Percentiles rank a stretch among this genome's conserved stretches.
Evolutionary conservation across 2,888 invertebrate species (phyloP).

Genomic region (Macropis europaea): DNA sequence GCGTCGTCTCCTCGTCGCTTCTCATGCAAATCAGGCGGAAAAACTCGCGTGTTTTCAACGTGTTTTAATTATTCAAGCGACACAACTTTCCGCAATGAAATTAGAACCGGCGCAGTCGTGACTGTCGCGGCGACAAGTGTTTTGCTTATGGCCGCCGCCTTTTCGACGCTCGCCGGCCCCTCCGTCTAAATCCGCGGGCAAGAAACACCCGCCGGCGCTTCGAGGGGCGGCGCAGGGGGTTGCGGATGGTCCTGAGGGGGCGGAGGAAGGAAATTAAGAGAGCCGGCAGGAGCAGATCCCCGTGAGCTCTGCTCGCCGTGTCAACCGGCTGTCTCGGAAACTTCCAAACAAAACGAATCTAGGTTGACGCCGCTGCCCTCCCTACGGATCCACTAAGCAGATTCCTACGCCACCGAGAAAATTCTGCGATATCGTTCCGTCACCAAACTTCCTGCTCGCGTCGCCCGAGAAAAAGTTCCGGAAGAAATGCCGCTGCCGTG

Average conservation of each 20-base stretch:
- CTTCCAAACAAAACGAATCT: slow-evolving; percentile 57
- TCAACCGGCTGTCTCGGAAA: slow-evolving; percentile 54
- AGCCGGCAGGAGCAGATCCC: slow-evolving; percentile 28
- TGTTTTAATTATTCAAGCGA: slow-evolving; percentile 78
- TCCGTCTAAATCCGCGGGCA: slow-evolving; percentile 46
- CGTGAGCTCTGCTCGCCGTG: slow-evolving; percentile 40
- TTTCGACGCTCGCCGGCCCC: no score
- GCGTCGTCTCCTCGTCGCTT: slow-evolving; percentile 51
- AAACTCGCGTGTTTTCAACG: slow-evolving; percentile 74
- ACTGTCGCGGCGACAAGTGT: slow-evolving; percentile 75
- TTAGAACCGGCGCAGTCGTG: slow-evolving; percentile 73
- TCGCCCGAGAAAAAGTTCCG: slow-evolving; percentile 25
- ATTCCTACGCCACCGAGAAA: slow-evolving; percentile 36
- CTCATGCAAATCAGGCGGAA: slow-evolving; percentile 75
- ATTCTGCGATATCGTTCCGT: slow-evolving; percentile 32
- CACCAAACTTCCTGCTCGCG: slow-evolving; percentile 14
- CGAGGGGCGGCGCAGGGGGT: background rate
- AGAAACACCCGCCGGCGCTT: slow-evolving; percentile 39
- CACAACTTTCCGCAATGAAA: slow-evolving; percentile 78
- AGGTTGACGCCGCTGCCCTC: slow-evolving; percentile 47
- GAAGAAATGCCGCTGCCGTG: no score
- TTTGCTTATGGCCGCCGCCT: slow-evolving; percentile 71
- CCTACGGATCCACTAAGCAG: slow-evolving; percentile 34
- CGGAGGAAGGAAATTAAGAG: slow-evolving; percentile 56
- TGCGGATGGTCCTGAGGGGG: slow-evolving; percentile 22